phyloP scores from a whole-genome alignment of 2,797 vertebrate genomes.

The Jordanella pulchra region DNA sequence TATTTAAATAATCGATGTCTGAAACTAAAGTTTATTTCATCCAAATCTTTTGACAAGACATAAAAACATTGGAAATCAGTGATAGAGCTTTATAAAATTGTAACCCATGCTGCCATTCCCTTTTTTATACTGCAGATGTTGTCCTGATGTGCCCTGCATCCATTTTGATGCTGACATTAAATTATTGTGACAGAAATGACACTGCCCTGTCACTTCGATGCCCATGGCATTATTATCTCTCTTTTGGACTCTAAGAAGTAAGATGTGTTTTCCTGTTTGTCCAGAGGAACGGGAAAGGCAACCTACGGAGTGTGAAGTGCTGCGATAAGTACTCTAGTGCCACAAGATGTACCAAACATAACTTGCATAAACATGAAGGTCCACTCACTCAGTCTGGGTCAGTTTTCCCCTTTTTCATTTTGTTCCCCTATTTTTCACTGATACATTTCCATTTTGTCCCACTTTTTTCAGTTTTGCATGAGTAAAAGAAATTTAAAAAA shows the following conservation, averaged over 20 bases:
- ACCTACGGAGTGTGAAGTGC: conserved; percentile 14
- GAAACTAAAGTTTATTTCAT: background rate
- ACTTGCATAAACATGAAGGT: conserved; percentile 37
- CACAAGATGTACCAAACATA: conserved; percentile 3
- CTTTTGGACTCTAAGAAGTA: conserved; percentile 9
- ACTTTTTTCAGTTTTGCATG: background rate
- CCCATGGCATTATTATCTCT: conserved; percentile 1
- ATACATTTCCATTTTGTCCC: background rate
- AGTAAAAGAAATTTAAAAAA: background rate
- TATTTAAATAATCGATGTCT: background rate
- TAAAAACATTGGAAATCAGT: background rate
- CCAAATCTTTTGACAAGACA: background rate
- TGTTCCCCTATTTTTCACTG: background rate
- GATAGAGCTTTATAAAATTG: background rate
- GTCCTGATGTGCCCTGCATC: background rate
- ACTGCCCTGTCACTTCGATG: conserved; percentile 16
- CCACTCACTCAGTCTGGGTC: background rate
- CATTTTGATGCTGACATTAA: background rate
- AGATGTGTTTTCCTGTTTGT: conserved; percentile 8
- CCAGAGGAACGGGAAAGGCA: conserved; percentile 10
- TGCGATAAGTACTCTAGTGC: conserved; percentile 13
- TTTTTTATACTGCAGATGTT: background rate
- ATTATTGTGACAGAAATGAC: conserved; percentile 31
- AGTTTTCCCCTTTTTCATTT: background rate
- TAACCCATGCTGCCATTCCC: background rate